Base-by-base conservation (phyloP, 1,140 invertebrate species). In the Dendrolimus kikuchii region DNA sequence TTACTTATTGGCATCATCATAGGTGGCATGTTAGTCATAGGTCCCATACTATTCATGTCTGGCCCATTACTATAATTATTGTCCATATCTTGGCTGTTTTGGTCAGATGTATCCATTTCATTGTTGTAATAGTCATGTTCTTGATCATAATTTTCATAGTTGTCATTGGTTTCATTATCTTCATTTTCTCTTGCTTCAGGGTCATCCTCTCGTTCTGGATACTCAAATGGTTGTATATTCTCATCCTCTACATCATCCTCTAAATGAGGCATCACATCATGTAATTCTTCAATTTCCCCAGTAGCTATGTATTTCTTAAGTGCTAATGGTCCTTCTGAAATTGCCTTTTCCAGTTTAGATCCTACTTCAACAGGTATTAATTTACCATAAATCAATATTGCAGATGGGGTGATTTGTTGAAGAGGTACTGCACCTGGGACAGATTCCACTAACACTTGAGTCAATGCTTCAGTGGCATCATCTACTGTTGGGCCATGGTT, bases 321-420 rank as follows among this genome's bases (percentile, higher is more conserved):
- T 46, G 92, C 92, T 42, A 94, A 90, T 8, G 91, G 89, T n/a
- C 94, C 93, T 67, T 93, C 92, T 7, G 89, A 83, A 61, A 95
- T 93, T 0, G 92, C 93, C 53, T 91, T 89, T 66, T 93, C 92
- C 38, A 95, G 73, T 74, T 92, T 91, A 4, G 93, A 93, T 38
- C 93, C 93, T 7, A 92, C 85, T 86, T 93, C 92, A 7, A 95
- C 93, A 39, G 91, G 86, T 58, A 95, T 91, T 54, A 94, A 88
- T 88, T 94, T 95, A 10, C 93, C 93, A 74, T 94, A 94, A 48
- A 95, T 89, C 71, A 95, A 92, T 71, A 95, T 92, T 9, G 92
- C 93, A 63, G 92, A 92, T 8, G 93, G 93, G 59, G 91, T 89
- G 10, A 95, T 90, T 73, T 94, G 92, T 67, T 90, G 89, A 53